Evolutionary conservation across 2,797 vertebrate genomes (phyloP), one percentile per base, ranked within the genome.

Genomic region (Lithobates pipiens): DNA sequence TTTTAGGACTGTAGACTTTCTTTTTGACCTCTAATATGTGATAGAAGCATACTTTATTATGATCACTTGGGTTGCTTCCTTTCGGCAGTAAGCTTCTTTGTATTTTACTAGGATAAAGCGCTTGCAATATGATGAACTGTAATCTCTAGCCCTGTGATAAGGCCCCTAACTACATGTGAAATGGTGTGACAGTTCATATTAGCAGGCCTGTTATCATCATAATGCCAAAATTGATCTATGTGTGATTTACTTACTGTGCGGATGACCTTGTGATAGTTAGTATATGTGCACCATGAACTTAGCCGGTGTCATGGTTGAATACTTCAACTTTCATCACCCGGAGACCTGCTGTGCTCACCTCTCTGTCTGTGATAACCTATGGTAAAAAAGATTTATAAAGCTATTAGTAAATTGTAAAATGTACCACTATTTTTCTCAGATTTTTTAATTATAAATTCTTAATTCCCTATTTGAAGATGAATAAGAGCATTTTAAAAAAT

Each of bases 71-170:
- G 68, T 71, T 36, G 69, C 13, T 36, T 29, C 16, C 67, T 27
- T 29, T 70, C 1, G 21, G 68, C 68, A 70, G 27, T 70, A 29
- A 70, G 29, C 18, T 32, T 34, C 2, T 34, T 32, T 27, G 1
- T 70, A 18, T 70, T 70, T 70, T 34, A 9, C 15, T 7, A 27
- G 27, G 68, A 34, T 32, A 34, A 13, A 70, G 1, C 34, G 32
- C 27, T 69, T 69, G 27, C 21, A 13, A 8, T 69, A 29, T 70
- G 10, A 34, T 36, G 32, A 36, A 21, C 69, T 71, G 50, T 54
- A 54, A 54, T 54, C 50, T 54, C 69, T 89, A 88, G 36, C 21
- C 36, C 36, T 65, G 61, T 65, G 68, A 71, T 29, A 36, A 71
- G 27, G 29, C 36, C 27, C 68, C 25, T 29, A 71, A 71, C 68